Conservation (phyloP, 2,797 vertebrate species). For the Sardinella longiceps region DNA sequence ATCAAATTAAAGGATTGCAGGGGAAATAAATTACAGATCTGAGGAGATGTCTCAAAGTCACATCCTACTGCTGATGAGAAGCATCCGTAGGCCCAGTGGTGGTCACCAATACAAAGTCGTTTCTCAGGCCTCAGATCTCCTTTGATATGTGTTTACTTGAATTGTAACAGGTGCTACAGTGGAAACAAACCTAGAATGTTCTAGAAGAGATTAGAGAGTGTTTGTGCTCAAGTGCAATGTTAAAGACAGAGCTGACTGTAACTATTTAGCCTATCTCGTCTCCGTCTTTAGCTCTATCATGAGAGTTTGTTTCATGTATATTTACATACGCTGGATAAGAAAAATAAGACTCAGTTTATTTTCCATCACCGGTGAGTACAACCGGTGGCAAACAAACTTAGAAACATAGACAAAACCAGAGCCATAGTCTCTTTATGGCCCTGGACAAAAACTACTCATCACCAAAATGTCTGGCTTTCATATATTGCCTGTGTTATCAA, state of each 20-base stretch:
- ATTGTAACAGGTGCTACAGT: not conserved
- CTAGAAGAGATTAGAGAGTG: not conserved
- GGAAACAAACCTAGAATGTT: not conserved
- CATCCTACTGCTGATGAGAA: not conserved
- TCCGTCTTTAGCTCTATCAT: not conserved
- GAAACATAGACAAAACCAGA: no score
- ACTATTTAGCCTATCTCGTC: not conserved
- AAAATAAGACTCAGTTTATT: no score
- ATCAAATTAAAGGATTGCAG: slow-evolving; percentile 1
- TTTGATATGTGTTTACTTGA: not conserved
- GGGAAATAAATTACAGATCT: not conserved
- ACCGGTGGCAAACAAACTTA: no score
- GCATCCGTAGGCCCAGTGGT: not conserved
- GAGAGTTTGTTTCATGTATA: not conserved
- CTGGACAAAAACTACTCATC: not conserved
- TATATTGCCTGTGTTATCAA: not conserved
- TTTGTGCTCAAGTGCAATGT: not conserved
- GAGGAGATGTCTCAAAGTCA: not conserved
- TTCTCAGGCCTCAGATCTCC: not conserved
- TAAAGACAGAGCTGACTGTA: not conserved
- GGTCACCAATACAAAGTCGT: not conserved
- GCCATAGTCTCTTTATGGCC: no score
- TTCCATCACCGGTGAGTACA: no score
- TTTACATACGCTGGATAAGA: not conserved
- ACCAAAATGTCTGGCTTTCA: not conserved